Conservation (phyloP, 2,888 invertebrate species). For the Rhagophthalmus giganteus region DNA sequence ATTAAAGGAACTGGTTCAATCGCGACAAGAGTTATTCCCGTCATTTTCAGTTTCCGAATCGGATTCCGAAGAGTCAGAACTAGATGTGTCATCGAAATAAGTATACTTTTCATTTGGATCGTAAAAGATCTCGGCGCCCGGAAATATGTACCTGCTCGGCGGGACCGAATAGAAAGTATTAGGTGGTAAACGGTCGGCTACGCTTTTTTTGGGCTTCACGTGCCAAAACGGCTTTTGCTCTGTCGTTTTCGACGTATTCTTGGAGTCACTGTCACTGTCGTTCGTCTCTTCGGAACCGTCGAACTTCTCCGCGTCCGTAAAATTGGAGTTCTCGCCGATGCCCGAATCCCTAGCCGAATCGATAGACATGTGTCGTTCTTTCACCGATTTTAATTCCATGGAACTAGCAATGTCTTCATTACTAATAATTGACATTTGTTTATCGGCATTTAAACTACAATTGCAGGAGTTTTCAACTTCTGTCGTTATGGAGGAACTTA, state of each 20-base stretch:
- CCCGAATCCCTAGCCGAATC: conserved; percentile 69
- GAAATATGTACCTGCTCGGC: conserved; percentile 75
- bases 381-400: conserved; percentile 34
- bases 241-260: background rate
- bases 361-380: conserved; percentile 62
- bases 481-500: conserved; percentile 40
- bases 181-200: conserved; percentile 60
- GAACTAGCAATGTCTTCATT: conserved; percentile 18
- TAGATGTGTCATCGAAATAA: conserved; percentile 44
- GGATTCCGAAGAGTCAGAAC: conserved; percentile 39
- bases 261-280: conserved; percentile 5
- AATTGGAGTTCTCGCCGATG: conserved; percentile 59
- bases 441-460: conserved; percentile 5
- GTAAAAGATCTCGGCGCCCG: conserved; percentile 76
- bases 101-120: conserved; percentile 58
- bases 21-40: conserved; percentile 10
- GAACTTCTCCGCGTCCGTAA: conserved; percentile 48
- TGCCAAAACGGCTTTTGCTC: too few species aligned
- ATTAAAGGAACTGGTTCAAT: conserved; percentile 8
- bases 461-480: conserved; percentile 1
- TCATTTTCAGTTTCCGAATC: conserved; percentile 42
- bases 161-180: conserved; percentile 69
- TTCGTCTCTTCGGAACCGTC: conserved; percentile 10
- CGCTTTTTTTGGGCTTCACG: conserved; percentile 39
- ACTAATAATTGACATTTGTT: conserved; percentile 39